These are phyloP conservation scores for Drosophila repletoides DNA, from an alignment of 1,140 invertebrate genomes.

Conservation along the genomic window DNA sequence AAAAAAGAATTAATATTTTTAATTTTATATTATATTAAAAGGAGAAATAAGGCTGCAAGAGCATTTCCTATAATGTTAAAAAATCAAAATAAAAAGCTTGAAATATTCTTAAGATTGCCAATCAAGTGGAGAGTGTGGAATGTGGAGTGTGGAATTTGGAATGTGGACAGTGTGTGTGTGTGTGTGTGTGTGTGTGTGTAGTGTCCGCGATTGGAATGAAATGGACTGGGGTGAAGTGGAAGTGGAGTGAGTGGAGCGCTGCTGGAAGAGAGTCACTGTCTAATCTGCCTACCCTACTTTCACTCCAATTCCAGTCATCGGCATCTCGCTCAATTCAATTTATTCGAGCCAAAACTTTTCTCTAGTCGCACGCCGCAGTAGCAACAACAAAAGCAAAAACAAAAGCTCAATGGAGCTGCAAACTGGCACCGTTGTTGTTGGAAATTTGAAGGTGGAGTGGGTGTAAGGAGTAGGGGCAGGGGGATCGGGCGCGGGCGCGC, in stretches of 20 bases:
- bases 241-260: neutral
- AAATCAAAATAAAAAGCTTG: too few species aligned
- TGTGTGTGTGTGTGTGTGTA: slow-evolving; percentile 15
- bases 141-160: slow-evolving; percentile 21
- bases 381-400: slow-evolving; percentile 15
- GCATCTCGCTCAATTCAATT: slow-evolving; percentile 77
- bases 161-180: slow-evolving; percentile 17
- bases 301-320: slow-evolving; percentile 74
- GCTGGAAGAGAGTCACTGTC: slow-evolving; percentile 32
- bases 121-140: too few species aligned
- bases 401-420: slow-evolving; percentile 34
- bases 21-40: too few species aligned
- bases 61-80: neutral
- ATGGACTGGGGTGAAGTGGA: too few species aligned
- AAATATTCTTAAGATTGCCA: neutral
- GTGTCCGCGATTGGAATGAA: neutral
- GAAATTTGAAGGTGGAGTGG: slow-evolving; percentile 19
- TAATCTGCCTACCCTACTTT: slow-evolving; percentile 80
- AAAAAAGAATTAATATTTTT: too few species aligned
- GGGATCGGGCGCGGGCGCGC: neutral
- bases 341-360: slow-evolving; percentile 68
- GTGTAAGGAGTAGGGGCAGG: neutral
- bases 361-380: slow-evolving; percentile 47
- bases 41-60: too few species aligned
- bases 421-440: slow-evolving; percentile 40